Evolutionary conservation across 1,140 invertebrate genomes (phyloP).

Genomic region (Homarus americanus): DNA sequence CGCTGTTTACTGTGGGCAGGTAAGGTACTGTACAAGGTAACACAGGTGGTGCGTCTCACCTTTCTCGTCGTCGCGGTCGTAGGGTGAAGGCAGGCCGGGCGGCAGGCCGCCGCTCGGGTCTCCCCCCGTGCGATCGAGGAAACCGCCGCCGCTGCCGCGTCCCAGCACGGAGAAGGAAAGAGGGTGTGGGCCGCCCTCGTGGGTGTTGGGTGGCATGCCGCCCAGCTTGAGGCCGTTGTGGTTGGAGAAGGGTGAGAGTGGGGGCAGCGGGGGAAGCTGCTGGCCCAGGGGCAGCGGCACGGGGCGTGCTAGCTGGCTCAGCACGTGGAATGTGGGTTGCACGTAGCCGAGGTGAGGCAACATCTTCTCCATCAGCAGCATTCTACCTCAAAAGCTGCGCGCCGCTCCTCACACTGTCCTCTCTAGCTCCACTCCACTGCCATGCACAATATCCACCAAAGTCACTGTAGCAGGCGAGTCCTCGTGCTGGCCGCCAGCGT

Average conservation of each 20-base stretch:
- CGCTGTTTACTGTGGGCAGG: too few relatives aligned
- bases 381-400: conserved; percentile 46
- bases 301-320: conserved; percentile 65
- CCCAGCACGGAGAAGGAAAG: conserved; percentile 59
- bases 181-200: conserved; percentile 52
- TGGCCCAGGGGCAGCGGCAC: conserved; percentile 63
- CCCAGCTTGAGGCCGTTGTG: conserved; percentile 51
- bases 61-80: conserved; percentile 71
- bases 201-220: conserved; percentile 38
- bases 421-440: conserved; percentile 6
- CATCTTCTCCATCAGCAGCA: conserved; percentile 74
- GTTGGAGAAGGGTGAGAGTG: conserved; percentile 53
- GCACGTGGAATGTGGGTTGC: conserved; percentile 66
- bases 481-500: conserved; percentile 44
- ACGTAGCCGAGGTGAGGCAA: conserved; percentile 74
- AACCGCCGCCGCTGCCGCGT: conserved; percentile 61
- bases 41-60: conserved; percentile 26
- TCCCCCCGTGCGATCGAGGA: conserved; percentile 51
- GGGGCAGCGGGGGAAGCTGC: conserved; percentile 60
- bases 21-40: background rate
- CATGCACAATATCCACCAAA: conserved; percentile 8
- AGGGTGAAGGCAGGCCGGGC: conserved; percentile 64
- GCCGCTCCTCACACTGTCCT: conserved; percentile 46
- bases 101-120: conserved; percentile 60
- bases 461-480: background rate